phyloP scores from a whole-genome alignment of 2,113 vertebrate genomes.

The Micromys minutus region DNA sequence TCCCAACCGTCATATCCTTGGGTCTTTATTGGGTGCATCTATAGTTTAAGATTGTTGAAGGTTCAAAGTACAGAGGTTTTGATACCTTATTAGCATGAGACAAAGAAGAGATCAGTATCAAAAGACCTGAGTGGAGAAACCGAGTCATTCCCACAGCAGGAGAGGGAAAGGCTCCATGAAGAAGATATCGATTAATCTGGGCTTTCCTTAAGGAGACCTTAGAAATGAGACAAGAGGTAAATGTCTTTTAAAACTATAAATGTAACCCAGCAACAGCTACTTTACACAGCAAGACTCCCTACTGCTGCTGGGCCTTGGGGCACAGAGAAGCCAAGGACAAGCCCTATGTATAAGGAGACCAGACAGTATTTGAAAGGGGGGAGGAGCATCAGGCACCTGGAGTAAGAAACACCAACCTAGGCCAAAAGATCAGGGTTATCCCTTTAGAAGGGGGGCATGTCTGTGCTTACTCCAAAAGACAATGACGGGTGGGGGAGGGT shows the following conservation, averaged over 20 bases:
- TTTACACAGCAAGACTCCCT: neutral
- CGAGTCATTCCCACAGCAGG: neutral
- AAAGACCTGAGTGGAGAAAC: neutral
- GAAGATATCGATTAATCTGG: neutral
- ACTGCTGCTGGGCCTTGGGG: neutral
- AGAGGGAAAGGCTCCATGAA: neutral
- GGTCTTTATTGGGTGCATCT: neutral
- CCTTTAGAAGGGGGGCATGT: neutral
- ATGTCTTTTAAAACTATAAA: constrained; percentile 9
- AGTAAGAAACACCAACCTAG: neutral
- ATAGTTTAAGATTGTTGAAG: neutral
- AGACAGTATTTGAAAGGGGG: neutral
- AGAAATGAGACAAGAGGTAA: neutral
- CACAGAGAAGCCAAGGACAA: neutral
- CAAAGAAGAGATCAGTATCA: neutral
- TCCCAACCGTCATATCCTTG: neutral
- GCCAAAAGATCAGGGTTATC: neutral
- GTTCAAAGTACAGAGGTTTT: neutral
- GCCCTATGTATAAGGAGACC: neutral
- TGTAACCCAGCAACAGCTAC: neutral
- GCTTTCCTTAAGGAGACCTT: neutral
- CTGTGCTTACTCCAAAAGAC: neutral
- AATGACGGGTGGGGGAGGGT: neutral
- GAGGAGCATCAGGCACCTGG: neutral
- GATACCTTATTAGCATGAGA: neutral